Percentiles rank a stretch among this genome's conserved stretches.
phyloP scores from a whole-genome alignment of 2,888 invertebrate genomes.

The Platycnemis pennipes region DNA sequence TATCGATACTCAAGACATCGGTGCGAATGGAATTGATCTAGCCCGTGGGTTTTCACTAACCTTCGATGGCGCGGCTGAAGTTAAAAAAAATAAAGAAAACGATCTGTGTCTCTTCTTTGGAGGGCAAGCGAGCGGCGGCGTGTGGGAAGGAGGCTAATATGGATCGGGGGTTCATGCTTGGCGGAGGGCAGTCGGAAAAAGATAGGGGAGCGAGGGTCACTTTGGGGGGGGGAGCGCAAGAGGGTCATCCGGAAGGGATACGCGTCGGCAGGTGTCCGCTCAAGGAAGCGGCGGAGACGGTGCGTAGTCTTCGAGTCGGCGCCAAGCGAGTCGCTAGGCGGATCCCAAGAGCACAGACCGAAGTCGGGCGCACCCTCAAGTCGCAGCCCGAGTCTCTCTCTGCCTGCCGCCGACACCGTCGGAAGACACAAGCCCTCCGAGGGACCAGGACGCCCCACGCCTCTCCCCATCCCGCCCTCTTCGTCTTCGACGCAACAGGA shows the following conservation, averaged over 20 bases:
- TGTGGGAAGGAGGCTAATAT: conserved; percentile 10
- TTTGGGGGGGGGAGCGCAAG: not conserved
- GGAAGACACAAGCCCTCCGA: no score
- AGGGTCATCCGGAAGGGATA: conserved; percentile 31
- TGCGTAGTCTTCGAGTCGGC: not conserved
- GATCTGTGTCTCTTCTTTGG: not conserved
- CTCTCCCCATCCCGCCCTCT: not conserved
- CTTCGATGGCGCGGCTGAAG: not conserved
- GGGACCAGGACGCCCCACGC: no score
- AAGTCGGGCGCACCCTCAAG: not conserved
- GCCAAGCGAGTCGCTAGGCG: not conserved
- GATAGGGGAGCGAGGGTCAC: not conserved
- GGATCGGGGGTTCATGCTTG: no score
- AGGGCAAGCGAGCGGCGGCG: not conserved
- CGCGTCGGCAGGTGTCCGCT: not conserved
- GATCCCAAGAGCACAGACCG: not conserved
- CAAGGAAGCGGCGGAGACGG: not conserved
- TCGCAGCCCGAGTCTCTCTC: not conserved
- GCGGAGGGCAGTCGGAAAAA: not conserved
- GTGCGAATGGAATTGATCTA: not conserved
- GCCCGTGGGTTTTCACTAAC: not conserved
- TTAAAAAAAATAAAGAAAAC: not conserved
- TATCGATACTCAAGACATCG: not conserved
- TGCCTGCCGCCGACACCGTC: not conserved
- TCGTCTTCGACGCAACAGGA: not conserved